Conservation (phyloP, 2,888 invertebrate genomes). For the Callimorpha dominula region DNA sequence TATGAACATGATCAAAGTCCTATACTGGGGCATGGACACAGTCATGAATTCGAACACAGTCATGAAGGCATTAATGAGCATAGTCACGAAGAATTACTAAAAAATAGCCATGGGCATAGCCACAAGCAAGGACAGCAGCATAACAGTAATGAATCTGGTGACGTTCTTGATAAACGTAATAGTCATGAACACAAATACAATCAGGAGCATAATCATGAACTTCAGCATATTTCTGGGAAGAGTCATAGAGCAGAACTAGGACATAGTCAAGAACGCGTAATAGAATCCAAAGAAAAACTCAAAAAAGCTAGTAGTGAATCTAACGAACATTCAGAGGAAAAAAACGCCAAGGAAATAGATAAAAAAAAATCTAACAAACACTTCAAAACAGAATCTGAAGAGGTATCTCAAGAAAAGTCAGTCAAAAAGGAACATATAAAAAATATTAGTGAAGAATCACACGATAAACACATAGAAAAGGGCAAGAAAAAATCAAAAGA, state of each 20-base stretch:
- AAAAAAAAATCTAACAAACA: slow-evolving; percentile 5
- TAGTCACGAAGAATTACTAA: not conserved
- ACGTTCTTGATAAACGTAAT: not conserved
- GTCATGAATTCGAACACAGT: slow-evolving; percentile 1
- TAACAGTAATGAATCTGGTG: not conserved
- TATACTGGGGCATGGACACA: not conserved
- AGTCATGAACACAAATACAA: not conserved
- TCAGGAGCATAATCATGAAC: slow-evolving; percentile 1
- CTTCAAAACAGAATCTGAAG: slow-evolving; percentile 13
- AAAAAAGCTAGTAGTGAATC: not conserved
- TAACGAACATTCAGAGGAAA: not conserved
- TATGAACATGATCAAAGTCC: not conserved
- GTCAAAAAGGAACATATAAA: slow-evolving; percentile 18
- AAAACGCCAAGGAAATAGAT: not conserved
- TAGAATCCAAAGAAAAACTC: slow-evolving; percentile 27
- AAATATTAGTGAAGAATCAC: slow-evolving; percentile 16
- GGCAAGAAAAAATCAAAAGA: slow-evolving; percentile 6
- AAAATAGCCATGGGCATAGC: not conserved
- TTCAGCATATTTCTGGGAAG: not conserved
- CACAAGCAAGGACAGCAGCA: not conserved
- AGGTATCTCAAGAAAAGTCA: slow-evolving; percentile 9
- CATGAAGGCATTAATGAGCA: not conserved
- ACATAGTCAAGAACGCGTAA: slow-evolving; percentile 22
- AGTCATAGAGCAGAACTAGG: not conserved
- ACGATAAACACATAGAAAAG: not conserved